Evolutionary conservation across 1,140 invertebrate species (phyloP).

Genomic region (Rhynchophorus ferrugineus): DNA sequence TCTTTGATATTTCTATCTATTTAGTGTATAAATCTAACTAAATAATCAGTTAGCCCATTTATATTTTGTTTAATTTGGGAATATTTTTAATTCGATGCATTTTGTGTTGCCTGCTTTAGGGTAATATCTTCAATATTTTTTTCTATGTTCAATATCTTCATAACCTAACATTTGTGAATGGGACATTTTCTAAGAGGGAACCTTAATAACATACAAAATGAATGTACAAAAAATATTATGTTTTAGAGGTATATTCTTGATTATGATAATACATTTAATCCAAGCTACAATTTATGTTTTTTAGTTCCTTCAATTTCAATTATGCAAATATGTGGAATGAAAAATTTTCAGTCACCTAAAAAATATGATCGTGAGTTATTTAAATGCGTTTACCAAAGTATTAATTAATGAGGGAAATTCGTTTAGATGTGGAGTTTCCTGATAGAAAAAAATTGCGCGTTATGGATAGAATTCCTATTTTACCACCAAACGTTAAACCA

Average conservation of each 20-base stretch:
- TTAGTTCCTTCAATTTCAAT: slow-evolving; percentile 32
- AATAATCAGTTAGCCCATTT: too few species aligned
- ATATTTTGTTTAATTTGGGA: too few species aligned
- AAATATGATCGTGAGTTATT: slow-evolving; percentile 50
- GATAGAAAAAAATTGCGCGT: slow-evolving; percentile 61
- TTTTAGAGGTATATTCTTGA: slow-evolving; percentile 2
- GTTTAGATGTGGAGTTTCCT: slow-evolving; percentile 67
- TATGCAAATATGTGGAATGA: slow-evolving; percentile 47
- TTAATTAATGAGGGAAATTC: too few species aligned
- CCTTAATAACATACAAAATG: too few species aligned
- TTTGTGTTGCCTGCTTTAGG: too few species aligned
- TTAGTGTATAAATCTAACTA: too few species aligned
- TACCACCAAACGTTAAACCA: slow-evolving; percentile 54
- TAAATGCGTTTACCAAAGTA: neutral
- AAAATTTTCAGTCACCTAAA: slow-evolving; percentile 52
- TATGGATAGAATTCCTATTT: slow-evolving; percentile 64
- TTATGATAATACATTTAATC: neutral
- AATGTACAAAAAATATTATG: slow-evolving; percentile 15
- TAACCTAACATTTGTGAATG: too few species aligned
- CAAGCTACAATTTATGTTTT: slow-evolving; percentile 11
- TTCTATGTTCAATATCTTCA: too few species aligned
- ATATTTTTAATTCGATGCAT: too few species aligned
- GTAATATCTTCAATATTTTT: too few species aligned
- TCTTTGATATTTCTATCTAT: too few species aligned
- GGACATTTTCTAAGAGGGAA: too few species aligned